Conservation (phyloP, 2,113 vertebrate species). For the Phocoena phocoena region DNA sequence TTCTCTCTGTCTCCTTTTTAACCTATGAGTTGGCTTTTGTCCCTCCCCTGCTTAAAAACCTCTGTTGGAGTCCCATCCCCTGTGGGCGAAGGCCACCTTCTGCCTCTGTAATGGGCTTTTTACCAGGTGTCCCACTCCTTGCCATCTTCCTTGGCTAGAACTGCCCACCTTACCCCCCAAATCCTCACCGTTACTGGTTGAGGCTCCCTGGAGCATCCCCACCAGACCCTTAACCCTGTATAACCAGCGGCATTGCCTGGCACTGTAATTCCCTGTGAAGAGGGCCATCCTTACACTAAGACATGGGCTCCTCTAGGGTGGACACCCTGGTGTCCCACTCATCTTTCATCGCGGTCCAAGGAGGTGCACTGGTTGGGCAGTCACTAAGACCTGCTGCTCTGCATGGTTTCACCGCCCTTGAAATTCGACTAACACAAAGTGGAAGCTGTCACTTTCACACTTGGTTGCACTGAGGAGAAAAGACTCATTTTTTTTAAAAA, state of each 20-base stretch:
- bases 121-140: fast-evolving
- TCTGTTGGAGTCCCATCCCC: not conserved
- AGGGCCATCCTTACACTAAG: not conserved
- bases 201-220: fast-evolving
- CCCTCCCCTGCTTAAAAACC: not conserved
- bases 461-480: not conserved
- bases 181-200: not conserved
- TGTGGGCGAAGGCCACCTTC: not conserved
- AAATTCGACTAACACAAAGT: fast-evolving
- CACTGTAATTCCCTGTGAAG: not conserved
- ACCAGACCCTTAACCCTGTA: not conserved
- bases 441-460: not conserved
- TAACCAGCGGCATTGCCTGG: not conserved
- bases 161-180: not conserved
- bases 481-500: not conserved
- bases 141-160: not conserved
- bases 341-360: not conserved
- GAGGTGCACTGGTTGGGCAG: fast-evolving
- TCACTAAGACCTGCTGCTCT: not conserved
- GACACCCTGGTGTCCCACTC: not conserved
- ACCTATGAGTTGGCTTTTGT: not conserved
- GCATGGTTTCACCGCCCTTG: fast-evolving
- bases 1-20: not conserved
- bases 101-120: fast-evolving
- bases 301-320: not conserved